Percentiles rank a stretch among this genome's conserved stretches.
Evolutionary conservation across 2,113 vertebrate species (phyloP).

Genomic region (Aptenodytes forsteri): DNA sequence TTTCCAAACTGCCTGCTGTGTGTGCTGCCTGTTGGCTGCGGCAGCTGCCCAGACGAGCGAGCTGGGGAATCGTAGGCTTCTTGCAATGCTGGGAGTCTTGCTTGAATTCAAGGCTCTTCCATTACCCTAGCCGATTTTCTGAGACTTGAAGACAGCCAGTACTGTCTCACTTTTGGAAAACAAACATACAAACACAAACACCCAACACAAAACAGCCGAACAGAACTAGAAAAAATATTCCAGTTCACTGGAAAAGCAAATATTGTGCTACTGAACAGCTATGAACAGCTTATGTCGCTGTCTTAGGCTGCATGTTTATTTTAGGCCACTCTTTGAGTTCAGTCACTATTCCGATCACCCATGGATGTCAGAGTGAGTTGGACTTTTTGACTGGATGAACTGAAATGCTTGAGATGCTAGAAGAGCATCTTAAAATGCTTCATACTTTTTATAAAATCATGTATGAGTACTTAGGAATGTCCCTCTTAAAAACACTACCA

Average conservation of each 20-base stretch:
- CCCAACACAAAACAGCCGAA: background rate
- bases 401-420: background rate
- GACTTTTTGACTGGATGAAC: background rate
- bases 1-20: background rate
- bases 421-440: background rate
- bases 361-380: background rate
- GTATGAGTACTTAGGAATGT: background rate
- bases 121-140: background rate
- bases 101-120: background rate
- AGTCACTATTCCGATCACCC: background rate
- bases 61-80: background rate
- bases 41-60: background rate
- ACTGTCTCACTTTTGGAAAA: background rate
- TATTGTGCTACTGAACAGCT: background rate
- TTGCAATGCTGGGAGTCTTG: background rate
- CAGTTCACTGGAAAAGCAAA: background rate
- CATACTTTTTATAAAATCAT: background rate
- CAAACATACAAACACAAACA: background rate
- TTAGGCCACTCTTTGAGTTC: background rate
- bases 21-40: background rate
- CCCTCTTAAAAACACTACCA: background rate
- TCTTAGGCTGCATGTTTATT: background rate
- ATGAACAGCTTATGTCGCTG: background rate
- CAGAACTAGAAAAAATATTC: background rate
- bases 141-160: background rate